These are phyloP conservation scores for Macrostomum cliftonense DNA, from an alignment of 2,888 invertebrate genomes.

Conservation along the genomic window DNA sequence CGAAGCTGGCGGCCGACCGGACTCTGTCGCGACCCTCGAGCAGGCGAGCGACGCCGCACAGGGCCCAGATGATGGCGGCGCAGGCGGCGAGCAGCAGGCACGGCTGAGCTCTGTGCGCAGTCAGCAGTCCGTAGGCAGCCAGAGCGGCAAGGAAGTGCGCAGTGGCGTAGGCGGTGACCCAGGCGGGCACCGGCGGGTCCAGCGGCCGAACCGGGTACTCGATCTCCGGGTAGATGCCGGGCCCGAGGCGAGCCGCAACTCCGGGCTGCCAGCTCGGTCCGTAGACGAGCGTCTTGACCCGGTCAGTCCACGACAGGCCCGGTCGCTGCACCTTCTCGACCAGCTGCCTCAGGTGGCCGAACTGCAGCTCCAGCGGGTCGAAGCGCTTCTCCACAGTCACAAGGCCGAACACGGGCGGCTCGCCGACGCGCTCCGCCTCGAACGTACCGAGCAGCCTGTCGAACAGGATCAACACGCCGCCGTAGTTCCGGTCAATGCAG, in stretches of 20 bases:
- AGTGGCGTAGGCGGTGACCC: background rate
- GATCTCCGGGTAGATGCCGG: conserved; percentile 56
- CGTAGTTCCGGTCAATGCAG: conserved; percentile 79
- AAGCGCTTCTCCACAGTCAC: conserved; percentile 61
- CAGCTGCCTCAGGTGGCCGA: conserved; percentile 55
- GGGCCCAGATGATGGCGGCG: too few species aligned
- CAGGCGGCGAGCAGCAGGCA: background rate
- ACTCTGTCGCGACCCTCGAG: too few species aligned
- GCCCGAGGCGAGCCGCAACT: conserved; percentile 49
- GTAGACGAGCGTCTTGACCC: conserved; percentile 51
- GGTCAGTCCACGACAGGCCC: too few species aligned
- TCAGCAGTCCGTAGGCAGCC: conserved; percentile 22
- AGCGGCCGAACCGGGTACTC: background rate
- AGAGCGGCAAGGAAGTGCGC: conserved; percentile 11
- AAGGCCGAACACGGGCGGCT: conserved; percentile 59
- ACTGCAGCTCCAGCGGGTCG: conserved; percentile 54
- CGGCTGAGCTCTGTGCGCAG: conserved; percentile 4
- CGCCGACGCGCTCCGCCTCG: conserved; percentile 51
- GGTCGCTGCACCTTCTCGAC: conserved; percentile 41
- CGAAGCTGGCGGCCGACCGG: too few species aligned
- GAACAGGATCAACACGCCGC: conserved; percentile 74
- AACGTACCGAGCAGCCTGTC: conserved; percentile 49
- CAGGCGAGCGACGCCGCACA: too few species aligned
- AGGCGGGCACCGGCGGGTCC: background rate
- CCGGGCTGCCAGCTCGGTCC: conserved; percentile 77